Conservation (phyloP, 1,140 invertebrate species). For the Eulimnadia texana region DNA sequence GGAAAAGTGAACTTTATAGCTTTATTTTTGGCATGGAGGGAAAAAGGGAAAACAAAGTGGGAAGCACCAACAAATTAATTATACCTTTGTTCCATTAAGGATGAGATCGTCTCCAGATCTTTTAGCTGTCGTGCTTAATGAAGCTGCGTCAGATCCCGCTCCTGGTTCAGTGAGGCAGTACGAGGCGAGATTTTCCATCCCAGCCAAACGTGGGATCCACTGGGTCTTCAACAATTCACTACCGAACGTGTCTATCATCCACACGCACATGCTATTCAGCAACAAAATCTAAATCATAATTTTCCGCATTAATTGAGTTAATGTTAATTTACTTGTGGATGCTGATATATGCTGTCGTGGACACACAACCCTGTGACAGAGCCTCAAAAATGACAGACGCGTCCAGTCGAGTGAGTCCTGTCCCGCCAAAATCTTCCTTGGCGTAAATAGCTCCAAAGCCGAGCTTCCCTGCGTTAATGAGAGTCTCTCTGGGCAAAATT, state of each 20-base stretch:
- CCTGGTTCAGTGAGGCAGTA: slow-evolving; percentile 48
- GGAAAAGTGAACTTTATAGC: not conserved
- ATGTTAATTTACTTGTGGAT: slow-evolving; percentile 40
- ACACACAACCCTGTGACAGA: slow-evolving; percentile 41
- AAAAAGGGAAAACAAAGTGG: no score
- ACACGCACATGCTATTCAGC: slow-evolving; percentile 45
- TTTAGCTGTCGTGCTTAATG: slow-evolving; percentile 33
- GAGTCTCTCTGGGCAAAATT: slow-evolving; percentile 30
- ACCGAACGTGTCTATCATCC: slow-evolving; percentile 65
- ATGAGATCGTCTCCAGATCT: slow-evolving; percentile 33
- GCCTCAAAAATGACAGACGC: slow-evolving; percentile 48
- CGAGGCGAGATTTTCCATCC: slow-evolving; percentile 42
- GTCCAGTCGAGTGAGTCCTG: slow-evolving; percentile 39
- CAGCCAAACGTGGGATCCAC: slow-evolving; percentile 69
- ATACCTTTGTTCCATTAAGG: slow-evolving; percentile 40
- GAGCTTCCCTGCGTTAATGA: slow-evolving; percentile 34
- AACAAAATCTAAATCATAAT: slow-evolving; percentile 15
- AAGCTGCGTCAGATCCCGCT: slow-evolving; percentile 31
- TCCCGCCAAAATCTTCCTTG: slow-evolving; percentile 39
- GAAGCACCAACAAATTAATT: no score
- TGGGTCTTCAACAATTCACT: slow-evolving; percentile 68
- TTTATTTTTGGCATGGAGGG: slow-evolving; percentile 1
- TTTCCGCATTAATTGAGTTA: not conserved
- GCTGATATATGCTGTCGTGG: slow-evolving; percentile 44
- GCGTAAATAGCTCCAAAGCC: slow-evolving; percentile 46